A percentile compares a stretch with the other conserved stretches of the same genome.
phyloP scores from a whole-genome alignment of 2,113 vertebrate genomes.

The Chloropsis hardwickii region DNA sequence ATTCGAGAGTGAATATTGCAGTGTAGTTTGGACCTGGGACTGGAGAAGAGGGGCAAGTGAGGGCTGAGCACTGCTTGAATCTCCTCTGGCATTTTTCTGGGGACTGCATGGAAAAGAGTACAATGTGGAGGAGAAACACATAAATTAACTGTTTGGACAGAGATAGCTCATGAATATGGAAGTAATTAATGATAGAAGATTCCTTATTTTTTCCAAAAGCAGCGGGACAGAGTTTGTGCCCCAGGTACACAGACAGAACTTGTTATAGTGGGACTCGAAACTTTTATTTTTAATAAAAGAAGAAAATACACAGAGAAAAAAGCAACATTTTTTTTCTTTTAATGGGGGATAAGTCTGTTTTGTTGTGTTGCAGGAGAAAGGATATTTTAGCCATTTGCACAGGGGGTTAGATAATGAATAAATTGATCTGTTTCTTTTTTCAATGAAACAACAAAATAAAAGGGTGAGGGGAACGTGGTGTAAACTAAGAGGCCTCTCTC shows the following conservation, averaged over 20 bases:
- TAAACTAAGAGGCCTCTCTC: constrained; percentile 21
- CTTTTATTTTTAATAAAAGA: not conserved
- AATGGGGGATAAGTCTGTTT: not conserved
- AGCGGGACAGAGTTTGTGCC: not conserved
- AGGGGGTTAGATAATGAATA: not conserved
- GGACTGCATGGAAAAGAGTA: not conserved
- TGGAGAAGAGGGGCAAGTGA: not conserved
- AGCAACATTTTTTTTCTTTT: fast-evolving
- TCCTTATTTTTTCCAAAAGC: not conserved
- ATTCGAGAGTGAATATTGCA: not conserved
- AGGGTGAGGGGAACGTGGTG: not conserved
- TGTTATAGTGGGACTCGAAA: fast-evolving
- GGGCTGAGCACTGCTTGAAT: not conserved
- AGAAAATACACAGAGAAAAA: not conserved
- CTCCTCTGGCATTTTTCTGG: not conserved
- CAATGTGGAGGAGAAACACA: not conserved
- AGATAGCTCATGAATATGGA: not conserved
- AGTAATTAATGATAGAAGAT: not conserved
- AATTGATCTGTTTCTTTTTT: not conserved
- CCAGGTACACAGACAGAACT: not conserved
- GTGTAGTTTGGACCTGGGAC: not conserved
- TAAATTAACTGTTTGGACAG: constrained; percentile 3
- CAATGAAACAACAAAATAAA: not conserved
- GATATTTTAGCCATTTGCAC: not conserved
- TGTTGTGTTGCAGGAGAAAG: not conserved